phyloP scores from a whole-genome alignment of 2,113 vertebrate species.

The Notothenia rossii region DNA sequence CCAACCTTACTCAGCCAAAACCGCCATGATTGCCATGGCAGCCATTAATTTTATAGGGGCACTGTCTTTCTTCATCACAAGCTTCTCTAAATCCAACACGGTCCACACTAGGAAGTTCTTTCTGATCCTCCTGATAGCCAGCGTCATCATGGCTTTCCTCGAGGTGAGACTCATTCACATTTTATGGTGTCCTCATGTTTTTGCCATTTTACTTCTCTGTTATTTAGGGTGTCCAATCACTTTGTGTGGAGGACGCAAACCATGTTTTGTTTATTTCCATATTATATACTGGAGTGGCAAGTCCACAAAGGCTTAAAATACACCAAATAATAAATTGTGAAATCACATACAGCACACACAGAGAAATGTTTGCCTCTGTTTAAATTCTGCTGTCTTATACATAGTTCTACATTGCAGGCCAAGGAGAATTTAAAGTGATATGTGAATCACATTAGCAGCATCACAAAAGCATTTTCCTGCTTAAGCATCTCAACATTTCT shows the following conservation, averaged over 20 bases:
- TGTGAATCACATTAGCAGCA: background rate
- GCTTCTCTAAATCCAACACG: slow-evolving; percentile 82
- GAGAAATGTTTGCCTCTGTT: background rate
- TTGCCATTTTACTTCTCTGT: background rate
- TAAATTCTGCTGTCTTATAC: background rate
- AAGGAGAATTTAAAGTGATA: background rate
- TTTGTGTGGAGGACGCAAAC: background rate
- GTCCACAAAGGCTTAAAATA: background rate
- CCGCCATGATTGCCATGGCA: slow-evolving; percentile 90
- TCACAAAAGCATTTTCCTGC: background rate
- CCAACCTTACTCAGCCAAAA: slow-evolving; percentile 88
- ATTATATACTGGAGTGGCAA: too few species aligned
- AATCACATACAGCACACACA: background rate
- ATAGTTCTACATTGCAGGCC: background rate
- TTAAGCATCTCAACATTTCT: background rate
- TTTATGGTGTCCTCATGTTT: background rate
- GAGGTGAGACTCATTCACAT: slow-evolving; percentile 62
- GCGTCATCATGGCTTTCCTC: slow-evolving; percentile 82
- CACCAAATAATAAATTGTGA: background rate
- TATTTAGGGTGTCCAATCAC: too few species aligned
- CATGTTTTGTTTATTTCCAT: background rate
- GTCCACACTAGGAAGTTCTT: slow-evolving; percentile 87
- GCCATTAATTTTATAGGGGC: slow-evolving; percentile 87
- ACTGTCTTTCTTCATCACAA: slow-evolving; percentile 84
- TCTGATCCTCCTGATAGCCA: slow-evolving; percentile 81